phyloP scores from a whole-genome alignment of 2,888 invertebrate genomes.

The Axea sp. region DNA sequence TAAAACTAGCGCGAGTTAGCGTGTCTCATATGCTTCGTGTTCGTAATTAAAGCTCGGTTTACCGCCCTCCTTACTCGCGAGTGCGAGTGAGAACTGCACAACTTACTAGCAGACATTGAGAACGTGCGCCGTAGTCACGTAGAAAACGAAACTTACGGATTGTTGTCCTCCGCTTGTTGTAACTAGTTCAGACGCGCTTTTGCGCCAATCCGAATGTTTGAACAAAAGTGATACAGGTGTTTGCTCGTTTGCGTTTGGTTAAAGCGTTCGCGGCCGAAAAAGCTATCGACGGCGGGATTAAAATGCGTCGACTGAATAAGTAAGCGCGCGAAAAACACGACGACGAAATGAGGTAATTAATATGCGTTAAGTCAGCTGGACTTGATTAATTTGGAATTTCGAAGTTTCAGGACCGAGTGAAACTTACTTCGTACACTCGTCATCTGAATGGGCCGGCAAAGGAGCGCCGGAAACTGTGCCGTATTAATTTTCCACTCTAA shows the following conservation, averaged over 20 bases:
- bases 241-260: too few species aligned
- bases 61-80: constrained; percentile 20
- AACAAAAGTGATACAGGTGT: too few species aligned
- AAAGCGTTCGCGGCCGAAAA: too few species aligned
- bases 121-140: constrained; percentile 5
- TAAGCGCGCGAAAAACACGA: neutral
- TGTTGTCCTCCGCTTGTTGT: constrained; percentile 21
- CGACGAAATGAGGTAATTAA: neutral
- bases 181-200: constrained; percentile 1
- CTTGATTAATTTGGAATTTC: constrained; percentile 13
- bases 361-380: constrained; percentile 14
- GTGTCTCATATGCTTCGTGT: constrained; percentile 68
- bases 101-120: neutral
- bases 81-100: neutral
- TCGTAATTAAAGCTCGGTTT: constrained; percentile 68
- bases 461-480: constrained; percentile 30
- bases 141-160: constrained; percentile 19
- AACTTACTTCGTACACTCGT: constrained; percentile 32
- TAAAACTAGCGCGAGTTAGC: constrained; percentile 62
- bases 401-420: constrained; percentile 17
- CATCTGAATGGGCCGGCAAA: constrained; percentile 19
- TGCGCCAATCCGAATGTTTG: too few species aligned
- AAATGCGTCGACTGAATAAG: too few species aligned
- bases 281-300: too few species aligned
- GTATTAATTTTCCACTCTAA: constrained; percentile 36